phyloP scores from a whole-genome alignment of 2,888 invertebrate species.

The Reticulitermes lucifugus region DNA sequence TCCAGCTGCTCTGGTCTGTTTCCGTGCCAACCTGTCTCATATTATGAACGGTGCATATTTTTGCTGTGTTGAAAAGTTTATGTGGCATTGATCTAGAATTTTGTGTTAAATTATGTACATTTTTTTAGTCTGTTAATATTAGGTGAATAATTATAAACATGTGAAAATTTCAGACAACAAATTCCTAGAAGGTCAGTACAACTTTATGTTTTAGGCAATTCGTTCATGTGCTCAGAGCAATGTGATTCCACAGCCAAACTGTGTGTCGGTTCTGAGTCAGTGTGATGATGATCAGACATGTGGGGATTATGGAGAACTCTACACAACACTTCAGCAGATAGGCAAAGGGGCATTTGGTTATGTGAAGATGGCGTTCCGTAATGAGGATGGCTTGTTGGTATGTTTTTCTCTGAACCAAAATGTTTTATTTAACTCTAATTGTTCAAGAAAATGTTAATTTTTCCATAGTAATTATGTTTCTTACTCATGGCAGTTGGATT shows the following conservation, averaged over 20 bases:
- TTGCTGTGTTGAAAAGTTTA: too few species aligned
- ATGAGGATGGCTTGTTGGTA: conserved; percentile 69
- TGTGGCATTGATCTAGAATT: not conserved
- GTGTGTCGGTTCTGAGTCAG: conserved; percentile 69
- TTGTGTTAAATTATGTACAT: not conserved
- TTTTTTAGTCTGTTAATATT: not conserved
- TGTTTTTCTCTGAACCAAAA: not conserved
- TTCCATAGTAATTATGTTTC: too few species aligned
- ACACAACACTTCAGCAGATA: conserved; percentile 74
- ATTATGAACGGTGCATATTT: too few species aligned
- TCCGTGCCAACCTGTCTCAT: too few species aligned
- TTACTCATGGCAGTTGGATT: too few species aligned
- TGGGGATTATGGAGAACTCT: conserved; percentile 70
- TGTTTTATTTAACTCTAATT: too few species aligned
- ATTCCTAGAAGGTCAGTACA: too few species aligned
- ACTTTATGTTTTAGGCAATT: conserved; percentile 45
- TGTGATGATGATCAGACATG: conserved; percentile 69
- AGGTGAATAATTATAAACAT: not conserved
- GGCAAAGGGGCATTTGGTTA: conserved; percentile 81
- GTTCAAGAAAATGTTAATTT: too few species aligned
- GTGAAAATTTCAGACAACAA: not conserved
- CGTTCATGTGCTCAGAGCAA: conserved; percentile 50
- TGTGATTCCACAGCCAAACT: conserved; percentile 62
- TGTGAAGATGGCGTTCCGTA: conserved; percentile 75
- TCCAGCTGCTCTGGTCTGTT: too few species aligned